Base-by-base conservation (phyloP, 2,888 invertebrate species). In the Phortica okadai region DNA sequence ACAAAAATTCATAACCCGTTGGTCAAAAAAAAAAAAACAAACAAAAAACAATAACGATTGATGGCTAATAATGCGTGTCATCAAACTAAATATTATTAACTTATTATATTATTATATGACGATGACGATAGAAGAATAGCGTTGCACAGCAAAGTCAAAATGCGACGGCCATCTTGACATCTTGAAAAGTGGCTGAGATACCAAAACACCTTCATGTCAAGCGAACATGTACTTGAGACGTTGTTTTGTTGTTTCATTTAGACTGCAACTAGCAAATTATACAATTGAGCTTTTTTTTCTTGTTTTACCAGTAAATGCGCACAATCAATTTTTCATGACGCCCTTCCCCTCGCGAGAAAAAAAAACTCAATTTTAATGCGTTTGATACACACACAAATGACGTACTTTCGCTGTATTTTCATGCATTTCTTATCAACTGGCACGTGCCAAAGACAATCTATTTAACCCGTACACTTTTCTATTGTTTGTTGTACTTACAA, bases 161-260 rank as follows among this genome's bases (percentile, higher is more conserved):
- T 80, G 79, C 82, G 89, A 87, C 90, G 89, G 90, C 90, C 90
- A 90, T 90, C 89, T 90, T 90, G 90, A 84, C 50, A 50, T 72
- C 50, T 72, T 33, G n/a, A 11, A 62, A n/a, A 21, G 25, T 21
- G 10, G 59, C 16, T 21, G 5, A 25, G 10, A n/a, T 21, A 62
- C 14, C 16, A 59, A 59, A 62, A 62, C 16, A 62, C 59, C 16
- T 62, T 62, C 21, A 62, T 6, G 33, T 10, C 59, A 62, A 21
- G n/a, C 59, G 50, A 11, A 50, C 50, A 11, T 50, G 50, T 11
- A 50, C 16, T 62, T 8, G 25, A n/a, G 33, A 33, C 33, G 33
- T 16, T 25, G 6, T 62, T 25, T 62, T 10, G 16, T 5, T n/a
- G 25, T 25, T 62, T 62, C 1, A 21, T 62, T 16, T 21, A 59